Percentiles rank a stretch among this genome's conserved stretches.
phyloP scores from a whole-genome alignment of 2,888 invertebrate genomes.

The Caenorhabditis auriculariae region DNA sequence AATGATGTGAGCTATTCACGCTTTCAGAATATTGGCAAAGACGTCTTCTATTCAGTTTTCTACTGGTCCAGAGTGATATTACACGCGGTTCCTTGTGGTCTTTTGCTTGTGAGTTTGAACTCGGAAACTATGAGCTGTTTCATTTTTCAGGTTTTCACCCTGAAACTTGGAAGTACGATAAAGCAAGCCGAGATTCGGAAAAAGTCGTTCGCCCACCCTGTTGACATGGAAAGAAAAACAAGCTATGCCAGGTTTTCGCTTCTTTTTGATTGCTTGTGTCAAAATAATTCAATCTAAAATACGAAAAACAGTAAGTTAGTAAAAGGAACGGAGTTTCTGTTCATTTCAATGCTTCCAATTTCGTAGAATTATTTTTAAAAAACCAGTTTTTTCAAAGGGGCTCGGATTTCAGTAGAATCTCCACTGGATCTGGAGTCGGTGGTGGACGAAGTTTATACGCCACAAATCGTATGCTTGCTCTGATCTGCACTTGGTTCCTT shows the following conservation, averaged over 20 bases:
- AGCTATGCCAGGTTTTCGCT: not conserved
- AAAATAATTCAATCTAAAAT: too few species aligned
- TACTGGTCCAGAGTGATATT: conserved; percentile 77
- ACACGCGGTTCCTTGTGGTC: conserved; percentile 70
- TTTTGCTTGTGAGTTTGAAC: not conserved
- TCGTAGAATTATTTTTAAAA: not conserved
- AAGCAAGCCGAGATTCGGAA: conserved; percentile 76
- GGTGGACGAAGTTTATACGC: conserved; percentile 45
- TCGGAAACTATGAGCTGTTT: not conserved
- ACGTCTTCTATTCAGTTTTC: conserved; percentile 28
- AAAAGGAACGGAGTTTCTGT: too few species aligned
- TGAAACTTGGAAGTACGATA: conserved; percentile 83
- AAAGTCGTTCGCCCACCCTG: conserved; percentile 31
- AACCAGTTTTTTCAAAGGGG: too few species aligned
- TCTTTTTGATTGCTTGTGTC: too few species aligned
- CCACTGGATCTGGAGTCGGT: not conserved
- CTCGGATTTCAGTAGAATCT: not conserved
- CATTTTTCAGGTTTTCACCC: conserved; percentile 72
- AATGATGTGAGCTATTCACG: not conserved
- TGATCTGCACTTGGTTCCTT: conserved; percentile 51
- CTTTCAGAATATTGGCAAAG: conserved; percentile 20
- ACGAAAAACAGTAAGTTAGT: too few species aligned
- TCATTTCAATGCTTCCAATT: too few species aligned
- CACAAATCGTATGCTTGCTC: conserved; percentile 52
- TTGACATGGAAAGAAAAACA: not conserved